phyloP scores from a whole-genome alignment of 2,888 invertebrate species.

The Cantharis lateralis region DNA sequence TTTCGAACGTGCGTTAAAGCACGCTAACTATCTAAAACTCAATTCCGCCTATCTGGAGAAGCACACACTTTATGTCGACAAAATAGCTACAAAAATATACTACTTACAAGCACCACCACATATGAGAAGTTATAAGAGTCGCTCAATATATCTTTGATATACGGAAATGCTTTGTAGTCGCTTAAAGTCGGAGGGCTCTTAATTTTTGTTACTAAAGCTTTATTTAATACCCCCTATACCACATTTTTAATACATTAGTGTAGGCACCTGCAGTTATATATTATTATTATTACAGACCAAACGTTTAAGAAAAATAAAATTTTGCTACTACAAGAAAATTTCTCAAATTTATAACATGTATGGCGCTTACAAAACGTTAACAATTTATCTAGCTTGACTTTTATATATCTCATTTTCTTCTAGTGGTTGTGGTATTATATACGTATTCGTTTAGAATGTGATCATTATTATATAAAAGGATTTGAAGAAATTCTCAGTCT shows the following conservation, averaged over 20 bases:
- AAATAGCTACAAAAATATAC: constrained; percentile 33
- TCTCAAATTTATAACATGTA: constrained; percentile 34
- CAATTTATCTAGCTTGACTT: constrained; percentile 53
- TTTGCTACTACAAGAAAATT: constrained; percentile 20
- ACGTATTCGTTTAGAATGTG: constrained; percentile 39
- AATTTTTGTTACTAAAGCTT: constrained; percentile 32
- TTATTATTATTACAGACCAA: constrained; percentile 30
- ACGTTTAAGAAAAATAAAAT: constrained; percentile 29
- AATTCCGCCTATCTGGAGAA: constrained; percentile 30
- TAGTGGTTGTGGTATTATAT: constrained; percentile 42
- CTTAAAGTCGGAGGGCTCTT: constrained; percentile 24
- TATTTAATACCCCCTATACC: constrained; percentile 22
- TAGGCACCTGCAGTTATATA: constrained; percentile 30
- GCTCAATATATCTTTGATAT: constrained; percentile 27
- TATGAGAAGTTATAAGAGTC: constrained; percentile 34
- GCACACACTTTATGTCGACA: constrained; percentile 33
- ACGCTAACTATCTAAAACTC: constrained; percentile 21
- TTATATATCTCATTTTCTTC: constrained; percentile 52
- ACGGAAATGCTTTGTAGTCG: constrained; percentile 21
- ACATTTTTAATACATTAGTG: constrained; percentile 33
- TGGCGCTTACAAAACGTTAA: constrained; percentile 51
- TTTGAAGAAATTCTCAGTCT: constrained; percentile 31
- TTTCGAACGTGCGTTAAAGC: neutral
- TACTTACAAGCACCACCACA: constrained; percentile 28
- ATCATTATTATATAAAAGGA: constrained; percentile 28